Evolutionary conservation across 1,140 invertebrate species (phyloP), one percentile per base, ranked within the genome.

Genomic region (Drosophila serrata): DNA sequence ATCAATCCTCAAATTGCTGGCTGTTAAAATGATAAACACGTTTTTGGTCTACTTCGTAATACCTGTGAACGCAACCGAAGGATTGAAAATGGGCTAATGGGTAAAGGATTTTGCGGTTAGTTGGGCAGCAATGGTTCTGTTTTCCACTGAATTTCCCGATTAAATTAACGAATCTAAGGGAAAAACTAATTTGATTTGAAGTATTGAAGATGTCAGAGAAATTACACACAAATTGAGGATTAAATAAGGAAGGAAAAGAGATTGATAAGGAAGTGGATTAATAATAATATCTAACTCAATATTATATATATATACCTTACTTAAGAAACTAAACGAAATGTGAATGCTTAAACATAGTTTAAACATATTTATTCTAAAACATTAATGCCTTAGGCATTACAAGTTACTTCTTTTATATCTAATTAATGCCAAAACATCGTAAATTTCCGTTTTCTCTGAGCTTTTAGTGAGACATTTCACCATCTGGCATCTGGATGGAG

Each of bases 1-100:
- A 68, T 81, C 73, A 81, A 77, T 81, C 57, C 79, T 49, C 53
- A 61, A 77, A 81, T 81, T 57, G 42, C 61, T 37, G 46, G 62
- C 65, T 69, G 62, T 69, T 69, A 69, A 69, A 69, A 69, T 69
- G 65, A 69, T 69, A 69, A 69, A 69, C 65, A 57, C 51, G 64
- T 69, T 69, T 68, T 51, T 69, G 62, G 65, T 72, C 42, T 40
- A 48, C 27, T 70, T 22, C 13, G 49, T 48, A 39, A 24, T 69
- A 37, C 60, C 49, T 56, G 40, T 22, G 15, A 70, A 35, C n/a
- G 35, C 42, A 42, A n/a, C 17, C 29, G 2, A 27, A 43, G 17
- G 49, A 63, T 60, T 62, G 58, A n/a, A 69, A 69, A 43, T 67
- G 39, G 60, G 29, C 12, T 27, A 65, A 65, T 43, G 29, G 62